These are phyloP conservation scores for Ephialtes manifestator DNA, from an alignment of 2,888 invertebrate species.

Conservation along the genomic window DNA sequence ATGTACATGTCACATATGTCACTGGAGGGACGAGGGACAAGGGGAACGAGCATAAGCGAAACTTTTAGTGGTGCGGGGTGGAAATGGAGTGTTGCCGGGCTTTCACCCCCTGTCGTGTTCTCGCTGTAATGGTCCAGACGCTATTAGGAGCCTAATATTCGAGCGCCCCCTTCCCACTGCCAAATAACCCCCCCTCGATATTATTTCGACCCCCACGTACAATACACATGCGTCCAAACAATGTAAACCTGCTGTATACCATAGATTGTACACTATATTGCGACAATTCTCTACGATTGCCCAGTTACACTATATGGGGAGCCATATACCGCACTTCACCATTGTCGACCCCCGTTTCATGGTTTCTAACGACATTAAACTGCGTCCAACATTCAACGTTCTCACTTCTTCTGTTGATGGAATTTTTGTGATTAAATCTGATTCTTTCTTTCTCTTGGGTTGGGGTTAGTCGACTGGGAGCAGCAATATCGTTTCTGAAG, in stretches of 20 bases:
- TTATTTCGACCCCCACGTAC: constrained; percentile 60
- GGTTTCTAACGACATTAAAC: constrained; percentile 60
- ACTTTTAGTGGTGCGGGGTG: constrained; percentile 46
- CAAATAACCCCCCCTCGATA: constrained; percentile 51
- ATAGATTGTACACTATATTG: constrained; percentile 38
- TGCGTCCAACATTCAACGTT: constrained; percentile 17
- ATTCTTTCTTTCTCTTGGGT: not conserved
- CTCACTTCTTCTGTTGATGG: constrained; percentile 5
- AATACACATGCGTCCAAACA: constrained; percentile 65
- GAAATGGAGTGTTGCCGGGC: constrained; percentile 39
- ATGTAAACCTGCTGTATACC: constrained; percentile 58
- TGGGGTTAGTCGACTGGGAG: not conserved
- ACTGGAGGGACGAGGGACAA: not conserved
- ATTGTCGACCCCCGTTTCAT: constrained; percentile 56
- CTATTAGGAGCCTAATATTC: constrained; percentile 73
- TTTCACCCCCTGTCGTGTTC: constrained; percentile 56
- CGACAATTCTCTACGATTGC: constrained; percentile 28
- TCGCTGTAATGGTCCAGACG: constrained; percentile 69
- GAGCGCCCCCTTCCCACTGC: constrained; percentile 47
- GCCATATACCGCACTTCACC: constrained; percentile 20
- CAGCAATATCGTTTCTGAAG: not conserved
- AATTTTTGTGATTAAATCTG: constrained; percentile 1
- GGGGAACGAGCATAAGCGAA: constrained; percentile 34
- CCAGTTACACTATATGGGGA: constrained; percentile 8
- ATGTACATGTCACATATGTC: constrained; percentile 59